Base-by-base conservation (phyloP, 2,113 vertebrate species). In the Excalfactoria chinensis region DNA sequence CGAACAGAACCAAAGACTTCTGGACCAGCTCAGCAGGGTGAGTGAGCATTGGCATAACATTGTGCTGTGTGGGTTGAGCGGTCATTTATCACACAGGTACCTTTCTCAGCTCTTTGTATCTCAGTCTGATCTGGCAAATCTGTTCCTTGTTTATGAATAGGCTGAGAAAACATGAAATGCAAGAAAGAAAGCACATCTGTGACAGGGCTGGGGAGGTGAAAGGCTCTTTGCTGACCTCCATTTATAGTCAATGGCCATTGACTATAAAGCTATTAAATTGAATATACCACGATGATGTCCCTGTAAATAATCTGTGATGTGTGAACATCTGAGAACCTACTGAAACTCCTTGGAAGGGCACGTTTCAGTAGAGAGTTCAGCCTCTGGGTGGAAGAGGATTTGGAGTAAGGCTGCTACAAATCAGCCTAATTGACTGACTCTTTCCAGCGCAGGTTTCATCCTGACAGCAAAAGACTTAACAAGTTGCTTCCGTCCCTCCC, bases 1-100 rank as follows among this genome's bases (percentile, higher is more conserved):
- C 2, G 99, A 99, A 97, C 99, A 99, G 97, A 99, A 99, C 98
- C 99, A 99, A 86, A 98, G 98, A 93, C 98, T 99, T 88, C 95
- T 99, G 97, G 99, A 99, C 97, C 99, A 99, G 96, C 99, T 99
- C 95, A 99, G 97, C 95, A 98, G 98, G 98, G 99, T 99, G 93
- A 99, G 99, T 96, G 9, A 30, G 13, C 2, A 6, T 7, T 62
- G 41, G 40, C 35, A 58, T 66, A 86, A 58, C 37, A 30, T 62
- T n/a, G 7, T 5, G 12, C 56, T 87, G 83, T 19, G 68, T 80
- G 59, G 6, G 21, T 70, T 44, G 64, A 67, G 16, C 25, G 58
- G 44, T 87, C 15, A 20, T 85, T 92, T 68, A 68, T 16, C 70
- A 53, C 72, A 53, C 2, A 56, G n/a, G 7, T 37, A 2, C 78